Base-by-base conservation (phyloP, 1,140 invertebrate genomes). In the Apolygus lucorum region DNA sequence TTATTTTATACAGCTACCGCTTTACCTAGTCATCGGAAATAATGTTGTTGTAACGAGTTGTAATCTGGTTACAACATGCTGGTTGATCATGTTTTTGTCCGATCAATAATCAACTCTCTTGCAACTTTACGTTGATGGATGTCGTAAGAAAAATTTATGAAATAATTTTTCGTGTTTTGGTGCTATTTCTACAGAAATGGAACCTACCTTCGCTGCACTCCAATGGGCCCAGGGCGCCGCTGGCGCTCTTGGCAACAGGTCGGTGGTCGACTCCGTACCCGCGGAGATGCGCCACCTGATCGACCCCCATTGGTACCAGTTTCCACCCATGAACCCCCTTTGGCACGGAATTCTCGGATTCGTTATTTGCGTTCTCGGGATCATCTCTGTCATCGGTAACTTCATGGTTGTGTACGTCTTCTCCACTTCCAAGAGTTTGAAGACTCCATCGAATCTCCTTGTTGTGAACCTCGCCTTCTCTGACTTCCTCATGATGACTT, bases 321-420 rank as follows among this genome's bases (percentile, higher is more conserved):
- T 85, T 76, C 86, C 89, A 8, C 90, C 89, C 0, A 79, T 91
- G 80, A 88, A 90, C 77, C 88, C 88, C n/a, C 75, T 91, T 29
- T 92, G 90, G 89, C 90, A 93, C 75, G 86, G 83, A 42, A 81
- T 91, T 22, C 83, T 93, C 8, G 90, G 90, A 1, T 84, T 93
- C 28, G 83, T 87, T 65, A 91, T 93, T 73, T 84, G 85, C 13
- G 68, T 87, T 1, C 82, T 93, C 64, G 90, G 89, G 21, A 77
- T 88, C 26, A 79, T 91, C 72, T 86, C 88, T 1, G 76, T 90
- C n/a, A 68, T 80, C 63, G 93, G 92, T 69, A 96, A 96, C 75
- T 86, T 88, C 26, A 86, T 93, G 81, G 92, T 95, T 28, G 82
- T 94, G 69, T 93, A 90, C 79, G 90, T 95, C 71, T 95, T 94